These are phyloP conservation scores for Esperia sulphurella DNA, from an alignment of 2,888 invertebrate genomes.

Conservation along the genomic window DNA sequence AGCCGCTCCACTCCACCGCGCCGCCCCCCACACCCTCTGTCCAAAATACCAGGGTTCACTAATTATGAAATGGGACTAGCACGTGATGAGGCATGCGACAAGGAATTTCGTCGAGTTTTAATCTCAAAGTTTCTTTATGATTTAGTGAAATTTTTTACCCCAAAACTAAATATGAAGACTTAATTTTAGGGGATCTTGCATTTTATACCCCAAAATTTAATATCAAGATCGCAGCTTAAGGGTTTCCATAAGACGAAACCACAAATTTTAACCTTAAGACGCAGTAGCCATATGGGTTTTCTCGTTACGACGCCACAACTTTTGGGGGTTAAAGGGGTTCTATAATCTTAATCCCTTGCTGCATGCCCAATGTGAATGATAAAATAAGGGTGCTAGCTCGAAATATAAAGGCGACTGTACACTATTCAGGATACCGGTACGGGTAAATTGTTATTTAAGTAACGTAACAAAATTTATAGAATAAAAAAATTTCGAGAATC, in stretches of 20 bases:
- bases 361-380: constrained; percentile 22
- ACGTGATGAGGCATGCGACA: constrained; percentile 12
- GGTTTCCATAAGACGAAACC: too few species aligned
- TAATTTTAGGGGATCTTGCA: too few species aligned
- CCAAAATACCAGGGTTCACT: constrained; percentile 68
- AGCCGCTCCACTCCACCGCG: constrained; percentile 46
- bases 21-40: constrained; percentile 70
- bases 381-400: constrained; percentile 27
- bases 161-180: too few species aligned
- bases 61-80: constrained; percentile 60
- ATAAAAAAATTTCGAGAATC: background rate
- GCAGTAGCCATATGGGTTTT: too few species aligned
- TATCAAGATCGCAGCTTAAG: too few species aligned
- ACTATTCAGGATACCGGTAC: background rate
- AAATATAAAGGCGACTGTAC: constrained; percentile 14
- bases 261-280: too few species aligned
- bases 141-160: too few species aligned
- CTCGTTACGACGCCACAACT: too few species aligned
- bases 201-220: too few species aligned
- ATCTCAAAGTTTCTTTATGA: too few species aligned
- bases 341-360: background rate
- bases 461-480: background rate
- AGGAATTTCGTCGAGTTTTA: constrained; percentile 1
- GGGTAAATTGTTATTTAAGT: background rate
- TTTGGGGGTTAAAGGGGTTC: too few species aligned